Evolutionary conservation across 2,888 invertebrate genomes (phyloP), one percentile per base, ranked within the genome.

Genomic region (Drosophila sordidapex): DNA sequence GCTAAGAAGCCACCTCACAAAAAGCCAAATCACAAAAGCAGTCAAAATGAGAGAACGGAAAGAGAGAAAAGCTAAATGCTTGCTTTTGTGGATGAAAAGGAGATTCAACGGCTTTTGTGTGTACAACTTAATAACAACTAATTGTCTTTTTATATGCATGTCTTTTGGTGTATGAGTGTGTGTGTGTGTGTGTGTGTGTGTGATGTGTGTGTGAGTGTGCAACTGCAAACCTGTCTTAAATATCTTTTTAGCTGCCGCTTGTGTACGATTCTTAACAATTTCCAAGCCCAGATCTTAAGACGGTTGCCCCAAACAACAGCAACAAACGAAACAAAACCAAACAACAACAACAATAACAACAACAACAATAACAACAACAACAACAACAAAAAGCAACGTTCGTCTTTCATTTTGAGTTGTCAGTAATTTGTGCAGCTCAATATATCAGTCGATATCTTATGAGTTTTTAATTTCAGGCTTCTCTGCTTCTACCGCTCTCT

Each of bases 391-490:
- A 46, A 46, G 15, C 52, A 57, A 35, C 52, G 64, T 64, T 59
- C 66, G 81, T 84, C 85, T 90, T 88, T 81, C 89, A 84, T 89
- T 82, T 89, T 76, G 76, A 87, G 86, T 88, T 90, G 91, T 90
- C 90, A 88, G 92, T 91, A 91, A 91, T 90, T 90, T 91, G 91
- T 91, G 91, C 92, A 90, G 91, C 92, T 92, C 92, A 92, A 92
- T 92, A 92, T 92, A 90, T 92, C 92, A 92, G 92, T 92, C 92
- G 92, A 92, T 92, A 92, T 92, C 92, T 92, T 92, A 92, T 92
- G 92, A 92, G 92, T 92, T 92, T 92, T 92, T 92, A 92, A 92
- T 92, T 92, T 92, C 92, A 92, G 92, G 92, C 91, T 91, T 63
- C 76, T 73, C 65, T 40, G 53, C 21, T 13, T 51, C 27, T 33